A percentile compares a stretch with the other conserved stretches of the same genome.
Evolutionary conservation across 2,888 invertebrate genomes (phyloP).

Genomic region (Electrophaes corylata): DNA sequence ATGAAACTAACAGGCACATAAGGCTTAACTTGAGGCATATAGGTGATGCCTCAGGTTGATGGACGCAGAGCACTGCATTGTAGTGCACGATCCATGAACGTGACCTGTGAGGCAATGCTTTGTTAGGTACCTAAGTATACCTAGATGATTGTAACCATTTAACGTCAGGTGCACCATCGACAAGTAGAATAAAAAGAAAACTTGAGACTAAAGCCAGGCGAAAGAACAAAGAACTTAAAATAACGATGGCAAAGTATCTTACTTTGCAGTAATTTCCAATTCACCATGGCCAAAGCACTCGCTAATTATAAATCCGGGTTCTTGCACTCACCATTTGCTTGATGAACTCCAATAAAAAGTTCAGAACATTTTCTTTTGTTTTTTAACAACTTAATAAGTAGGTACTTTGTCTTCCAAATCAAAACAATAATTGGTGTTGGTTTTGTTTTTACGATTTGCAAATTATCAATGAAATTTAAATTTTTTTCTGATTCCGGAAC

Average conservation of each 20-base stretch:
- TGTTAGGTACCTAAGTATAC: too few relatives aligned
- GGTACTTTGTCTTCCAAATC: not conserved
- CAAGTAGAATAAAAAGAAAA: too few relatives aligned
- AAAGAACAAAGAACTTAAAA: conserved; percentile 4
- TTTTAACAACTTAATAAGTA: not conserved
- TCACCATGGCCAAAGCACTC: conserved; percentile 11
- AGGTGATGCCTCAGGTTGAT: too few relatives aligned
- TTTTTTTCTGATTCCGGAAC: not conserved
- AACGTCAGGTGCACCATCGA: too few relatives aligned
- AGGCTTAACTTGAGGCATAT: too few relatives aligned
- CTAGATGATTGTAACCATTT: too few relatives aligned
- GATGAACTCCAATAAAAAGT: conserved; percentile 13
- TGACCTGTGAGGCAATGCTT: too few relatives aligned
- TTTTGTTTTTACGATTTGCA: not conserved
- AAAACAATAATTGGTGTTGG: not conserved
- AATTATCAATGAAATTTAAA: not conserved
- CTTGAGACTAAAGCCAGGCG: too few relatives aligned
- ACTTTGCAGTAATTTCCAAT: conserved; percentile 21
- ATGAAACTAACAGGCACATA: too few relatives aligned
- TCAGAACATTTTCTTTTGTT: not conserved
- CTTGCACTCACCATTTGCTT: conserved; percentile 12
- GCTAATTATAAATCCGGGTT: conserved; percentile 16
- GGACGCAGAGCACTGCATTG: too few relatives aligned
- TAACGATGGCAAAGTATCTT: not conserved
- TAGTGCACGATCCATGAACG: too few relatives aligned